phyloP scores from a whole-genome alignment of 1,140 invertebrate genomes.

The Eufriesea mexicana region DNA sequence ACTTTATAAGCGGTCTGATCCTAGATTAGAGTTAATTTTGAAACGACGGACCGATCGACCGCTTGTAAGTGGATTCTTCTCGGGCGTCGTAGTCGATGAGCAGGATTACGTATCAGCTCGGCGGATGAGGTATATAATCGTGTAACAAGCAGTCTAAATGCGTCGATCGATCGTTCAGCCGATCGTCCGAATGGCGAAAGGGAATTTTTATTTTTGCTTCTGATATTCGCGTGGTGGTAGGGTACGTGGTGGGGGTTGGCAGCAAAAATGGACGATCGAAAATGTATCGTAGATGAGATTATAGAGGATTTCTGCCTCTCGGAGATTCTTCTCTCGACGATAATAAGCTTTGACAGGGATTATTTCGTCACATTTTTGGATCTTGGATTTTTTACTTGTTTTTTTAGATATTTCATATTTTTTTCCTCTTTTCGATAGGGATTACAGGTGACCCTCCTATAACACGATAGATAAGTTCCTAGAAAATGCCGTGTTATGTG shows the following conservation, averaged over 20 bases:
- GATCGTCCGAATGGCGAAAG: background rate
- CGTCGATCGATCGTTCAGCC: constrained; percentile 22
- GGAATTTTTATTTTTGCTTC: background rate
- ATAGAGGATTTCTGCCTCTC: background rate
- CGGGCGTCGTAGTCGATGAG: constrained; percentile 47
- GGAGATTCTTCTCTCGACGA: background rate
- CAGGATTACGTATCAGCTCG: constrained; percentile 54
- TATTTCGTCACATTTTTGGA: background rate
- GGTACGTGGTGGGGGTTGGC: too few relatives aligned
- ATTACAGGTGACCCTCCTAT: too few relatives aligned
- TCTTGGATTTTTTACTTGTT: too few relatives aligned
- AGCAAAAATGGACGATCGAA: background rate
- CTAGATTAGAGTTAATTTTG: constrained; percentile 68
- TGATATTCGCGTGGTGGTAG: too few relatives aligned
- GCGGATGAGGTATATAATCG: constrained; percentile 26
- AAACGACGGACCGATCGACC: constrained; percentile 55
- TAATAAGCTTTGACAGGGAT: background rate
- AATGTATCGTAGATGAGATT: background rate
- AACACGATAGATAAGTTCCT: too few relatives aligned
- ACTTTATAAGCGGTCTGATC: constrained; percentile 68
- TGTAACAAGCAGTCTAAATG: constrained; percentile 51
- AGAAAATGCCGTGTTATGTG: too few relatives aligned
- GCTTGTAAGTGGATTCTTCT: constrained; percentile 64
- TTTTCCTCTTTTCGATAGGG: too few relatives aligned
- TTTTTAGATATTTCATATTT: background rate